phyloP scores from a whole-genome alignment of 1,140 invertebrate genomes.

The Zaprionus ornatus region DNA sequence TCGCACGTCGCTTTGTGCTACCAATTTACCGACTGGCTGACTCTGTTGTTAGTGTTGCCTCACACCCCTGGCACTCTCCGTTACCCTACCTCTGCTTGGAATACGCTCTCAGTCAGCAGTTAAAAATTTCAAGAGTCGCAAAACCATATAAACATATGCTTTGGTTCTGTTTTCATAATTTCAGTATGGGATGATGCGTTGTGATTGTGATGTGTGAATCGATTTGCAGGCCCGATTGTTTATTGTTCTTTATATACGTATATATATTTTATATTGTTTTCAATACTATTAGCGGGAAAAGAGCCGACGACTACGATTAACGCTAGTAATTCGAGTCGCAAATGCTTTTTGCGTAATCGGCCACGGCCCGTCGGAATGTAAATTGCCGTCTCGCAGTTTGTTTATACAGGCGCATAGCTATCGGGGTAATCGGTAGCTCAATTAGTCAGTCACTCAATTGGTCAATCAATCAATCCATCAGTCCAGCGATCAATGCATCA shows the following conservation, averaged over 20 bases:
- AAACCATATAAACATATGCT: constrained; percentile 21
- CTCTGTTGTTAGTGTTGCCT: background rate
- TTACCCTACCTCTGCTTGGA: background rate
- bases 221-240: background rate
- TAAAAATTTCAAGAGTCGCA: constrained; percentile 40
- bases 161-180: constrained; percentile 40
- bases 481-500: constrained; percentile 59
- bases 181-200: background rate
- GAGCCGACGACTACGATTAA: constrained; percentile 12
- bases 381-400: constrained; percentile 58
- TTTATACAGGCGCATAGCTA: constrained; percentile 70
- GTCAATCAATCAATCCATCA: constrained; percentile 31
- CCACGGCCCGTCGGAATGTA: constrained; percentile 40
- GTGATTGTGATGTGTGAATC: background rate
- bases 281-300: constrained; percentile 59
- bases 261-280: constrained; percentile 45
- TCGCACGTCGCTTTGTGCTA: constrained; percentile 46
- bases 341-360: constrained; percentile 74
- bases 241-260: constrained; percentile 13
- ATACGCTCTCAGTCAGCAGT: background rate
- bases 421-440: constrained; percentile 36
- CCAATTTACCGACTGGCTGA: constrained; percentile 35
- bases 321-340: constrained; percentile 62
- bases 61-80: too few relatives aligned
- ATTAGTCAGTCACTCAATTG: constrained; percentile 39